These are phyloP conservation scores for Hydropsyche betteni DNA, from an alignment of 2,888 invertebrate species.

Conservation along the genomic window DNA sequence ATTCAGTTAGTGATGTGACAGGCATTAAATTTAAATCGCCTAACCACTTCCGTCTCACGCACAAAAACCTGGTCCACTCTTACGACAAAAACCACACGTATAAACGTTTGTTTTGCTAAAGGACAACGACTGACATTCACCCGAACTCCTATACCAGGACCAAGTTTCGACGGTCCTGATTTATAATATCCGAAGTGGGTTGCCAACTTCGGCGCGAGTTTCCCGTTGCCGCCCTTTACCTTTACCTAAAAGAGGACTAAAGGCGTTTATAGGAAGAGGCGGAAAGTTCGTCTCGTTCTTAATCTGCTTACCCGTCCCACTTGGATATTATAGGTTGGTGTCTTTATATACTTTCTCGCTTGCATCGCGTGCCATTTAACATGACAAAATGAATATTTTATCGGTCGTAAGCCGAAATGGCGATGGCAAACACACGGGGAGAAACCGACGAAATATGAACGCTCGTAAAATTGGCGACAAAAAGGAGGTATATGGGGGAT, in stretches of 20 bases:
- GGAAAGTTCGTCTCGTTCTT: constrained; percentile 29
- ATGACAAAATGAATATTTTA: constrained; percentile 32
- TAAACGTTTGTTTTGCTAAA: not conserved
- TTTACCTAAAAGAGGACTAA: not conserved
- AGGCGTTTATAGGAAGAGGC: not conserved
- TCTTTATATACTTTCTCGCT: not conserved
- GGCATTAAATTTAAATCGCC: too few species aligned
- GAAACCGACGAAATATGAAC: too few species aligned
- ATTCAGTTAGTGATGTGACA: too few species aligned
- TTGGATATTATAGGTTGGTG: too few species aligned
- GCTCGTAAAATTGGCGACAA: too few species aligned
- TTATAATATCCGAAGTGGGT: constrained; percentile 32
- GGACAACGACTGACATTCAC: constrained; percentile 16
- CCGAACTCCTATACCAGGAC: not conserved
- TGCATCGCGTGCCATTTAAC: constrained; percentile 26
- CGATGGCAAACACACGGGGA: constrained; percentile 22
- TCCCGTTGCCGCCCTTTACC: constrained; percentile 7
- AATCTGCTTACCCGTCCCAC: constrained; percentile 25
- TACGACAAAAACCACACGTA: not conserved
- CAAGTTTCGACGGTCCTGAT: constrained; percentile 10
- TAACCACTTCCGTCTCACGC: too few species aligned
- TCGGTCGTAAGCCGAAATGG: constrained; percentile 17
- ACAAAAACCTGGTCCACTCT: too few species aligned
- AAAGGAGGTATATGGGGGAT: too few species aligned
- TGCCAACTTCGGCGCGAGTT: constrained; percentile 12